Evolutionary conservation across 2,113 vertebrate species (phyloP).

Genomic region (Mastomys natalensis): DNA sequence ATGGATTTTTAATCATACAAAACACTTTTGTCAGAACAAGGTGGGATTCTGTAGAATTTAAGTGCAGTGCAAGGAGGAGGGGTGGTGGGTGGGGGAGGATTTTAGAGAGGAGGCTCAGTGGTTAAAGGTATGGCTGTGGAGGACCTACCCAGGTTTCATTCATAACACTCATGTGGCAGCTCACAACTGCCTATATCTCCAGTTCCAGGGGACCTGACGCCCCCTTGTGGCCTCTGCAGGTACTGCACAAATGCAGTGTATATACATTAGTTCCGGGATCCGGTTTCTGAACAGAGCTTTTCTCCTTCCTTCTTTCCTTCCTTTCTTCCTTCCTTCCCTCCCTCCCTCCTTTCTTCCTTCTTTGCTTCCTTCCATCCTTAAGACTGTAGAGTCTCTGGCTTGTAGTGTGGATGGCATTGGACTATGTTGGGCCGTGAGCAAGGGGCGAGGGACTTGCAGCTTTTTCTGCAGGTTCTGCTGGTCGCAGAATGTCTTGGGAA

Average conservation of each 20-base stretch:
- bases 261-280: background rate
- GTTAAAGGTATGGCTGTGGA: background rate
- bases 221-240: background rate
- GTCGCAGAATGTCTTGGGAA: background rate
- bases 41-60: conserved; percentile 18
- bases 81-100: no score
- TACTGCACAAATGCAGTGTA: background rate
- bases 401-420: background rate
- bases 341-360: no score
- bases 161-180: no score
- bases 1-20: background rate
- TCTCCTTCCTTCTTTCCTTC: background rate
- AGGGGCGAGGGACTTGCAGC: background rate
- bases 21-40: background rate
- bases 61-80: accelerated
- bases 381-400: background rate
- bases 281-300: conserved; percentile 16
- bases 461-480: background rate
- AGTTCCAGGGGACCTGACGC: background rate
- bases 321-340: background rate
- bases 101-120: background rate
- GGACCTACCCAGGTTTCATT: background rate
- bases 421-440: background rate
- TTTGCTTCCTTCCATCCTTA: accelerated
- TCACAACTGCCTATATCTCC: no score